A percentile compares a stretch with the other conserved stretches of the same genome.
phyloP scores from a whole-genome alignment of 1,140 invertebrate species.

The Diabrotica virgifera region DNA sequence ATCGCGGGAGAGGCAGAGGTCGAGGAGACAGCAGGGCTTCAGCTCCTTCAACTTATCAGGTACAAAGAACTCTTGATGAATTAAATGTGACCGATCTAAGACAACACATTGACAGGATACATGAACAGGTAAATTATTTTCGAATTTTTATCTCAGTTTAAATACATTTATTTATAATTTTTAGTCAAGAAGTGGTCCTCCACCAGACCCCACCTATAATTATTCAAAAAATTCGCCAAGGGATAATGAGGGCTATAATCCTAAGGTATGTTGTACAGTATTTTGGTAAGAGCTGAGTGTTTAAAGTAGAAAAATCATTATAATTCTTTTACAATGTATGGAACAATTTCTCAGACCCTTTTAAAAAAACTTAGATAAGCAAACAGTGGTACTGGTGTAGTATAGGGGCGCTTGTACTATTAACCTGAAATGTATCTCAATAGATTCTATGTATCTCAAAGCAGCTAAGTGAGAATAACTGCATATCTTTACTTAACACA shows the following conservation, averaged over 20 bases:
- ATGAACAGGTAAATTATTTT: conserved; percentile 19
- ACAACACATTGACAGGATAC: conserved; percentile 32
- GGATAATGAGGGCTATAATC: conserved; percentile 8
- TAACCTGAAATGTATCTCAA: no score
- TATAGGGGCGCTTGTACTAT: no score
- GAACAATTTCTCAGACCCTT: no score
- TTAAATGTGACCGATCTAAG: conserved; percentile 33
- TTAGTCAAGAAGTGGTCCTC: conserved; percentile 16
- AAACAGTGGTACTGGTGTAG: no score
- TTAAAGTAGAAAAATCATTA: no score
- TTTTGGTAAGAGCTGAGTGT: no score
- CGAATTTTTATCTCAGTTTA: neutral
- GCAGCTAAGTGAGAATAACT: no score
- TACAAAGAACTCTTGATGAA: conserved; percentile 24
- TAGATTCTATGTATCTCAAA: no score
- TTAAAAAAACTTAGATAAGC: no score
- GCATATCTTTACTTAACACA: no score
- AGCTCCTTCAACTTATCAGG: no score
- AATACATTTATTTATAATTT: neutral
- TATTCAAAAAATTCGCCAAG: conserved; percentile 29
- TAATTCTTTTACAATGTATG: no score
- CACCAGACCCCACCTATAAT: conserved; percentile 31
- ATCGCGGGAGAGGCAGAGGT: neutral
- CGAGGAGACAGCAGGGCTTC: neutral
- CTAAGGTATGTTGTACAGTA: neutral